Evolutionary conservation across 2,888 invertebrate species (phyloP), one percentile per base, ranked within the genome.

Genomic region (Actias luna): DNA sequence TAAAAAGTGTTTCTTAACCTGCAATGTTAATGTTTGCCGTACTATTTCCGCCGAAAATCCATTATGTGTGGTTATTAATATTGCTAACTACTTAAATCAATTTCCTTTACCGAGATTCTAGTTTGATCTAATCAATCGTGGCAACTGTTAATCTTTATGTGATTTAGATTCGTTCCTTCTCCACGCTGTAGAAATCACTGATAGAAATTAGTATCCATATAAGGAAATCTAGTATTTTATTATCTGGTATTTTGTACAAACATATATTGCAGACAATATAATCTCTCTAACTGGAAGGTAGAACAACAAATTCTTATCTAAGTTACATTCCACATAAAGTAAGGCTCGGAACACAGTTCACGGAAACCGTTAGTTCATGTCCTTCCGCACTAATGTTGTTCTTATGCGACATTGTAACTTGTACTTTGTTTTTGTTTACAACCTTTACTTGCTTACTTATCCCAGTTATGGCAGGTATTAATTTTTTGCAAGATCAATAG

Each of bases 351-450:
- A 70, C 68, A 71, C 67, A 64, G 69, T 78, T 74, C 70, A 69
- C 65, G 65, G 72, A 70, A 73, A 75, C 82, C 76, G 79, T 81
- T 80, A 79, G 65, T 71, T 75, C 12, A 73, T 77, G 72, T 75
- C 68, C 69, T 73, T 74, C 69, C 70, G 69, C 69, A 71, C 63
- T 68, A 50, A 50, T 50, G 10, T 12, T 50, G 46, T 50, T 60
- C 61, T 66, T 72, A 70, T 67, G 68, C 63, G 71, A 75, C 77
- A 76, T 78, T 78, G 74, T 77, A 29, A 29, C 16, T 55, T 8
- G 16, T 77, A 70, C 68, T 78, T 75, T 79, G 74, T 75, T 70
- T 77, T 77, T 77, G 76, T 77, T 70, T 39, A 61, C 12, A 29
- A 39, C 16, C 10, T 29, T 29, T 55, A 29, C n/a, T n/a, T 8